phyloP scores from a whole-genome alignment of 2,797 vertebrate genomes.

The Poliocrania exsul region DNA sequence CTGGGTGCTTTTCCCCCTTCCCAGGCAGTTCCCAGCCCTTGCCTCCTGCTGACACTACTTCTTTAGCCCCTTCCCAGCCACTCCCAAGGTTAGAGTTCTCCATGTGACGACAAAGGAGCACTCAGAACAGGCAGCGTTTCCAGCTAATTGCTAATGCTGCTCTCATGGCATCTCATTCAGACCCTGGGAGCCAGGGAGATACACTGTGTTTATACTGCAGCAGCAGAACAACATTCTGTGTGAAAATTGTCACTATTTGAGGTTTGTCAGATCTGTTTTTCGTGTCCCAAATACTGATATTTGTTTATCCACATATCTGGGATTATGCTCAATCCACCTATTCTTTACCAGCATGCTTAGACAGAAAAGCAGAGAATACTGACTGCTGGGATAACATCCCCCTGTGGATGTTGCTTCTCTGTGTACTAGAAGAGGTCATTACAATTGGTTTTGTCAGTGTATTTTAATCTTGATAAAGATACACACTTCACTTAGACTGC shows the following conservation, averaged over 20 bases:
- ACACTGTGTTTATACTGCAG: background rate
- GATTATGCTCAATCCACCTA: background rate
- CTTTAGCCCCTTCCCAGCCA: background rate
- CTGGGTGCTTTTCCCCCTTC: background rate
- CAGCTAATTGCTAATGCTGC: background rate
- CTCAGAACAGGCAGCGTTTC: background rate
- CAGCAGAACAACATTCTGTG: background rate
- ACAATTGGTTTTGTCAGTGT: background rate
- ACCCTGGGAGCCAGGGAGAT: background rate
- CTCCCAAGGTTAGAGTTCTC: background rate
- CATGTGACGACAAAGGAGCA: accelerated
- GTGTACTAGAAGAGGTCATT: background rate
- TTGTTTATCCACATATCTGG: background rate
- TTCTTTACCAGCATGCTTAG: background rate
- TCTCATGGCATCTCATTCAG: background rate
- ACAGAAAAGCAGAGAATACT: background rate
- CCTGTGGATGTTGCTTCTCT: background rate
- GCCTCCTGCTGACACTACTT: background rate
- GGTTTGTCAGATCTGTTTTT: background rate
- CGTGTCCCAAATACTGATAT: background rate
- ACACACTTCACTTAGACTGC: accelerated
- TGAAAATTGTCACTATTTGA: background rate
- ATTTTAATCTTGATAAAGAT: background rate
- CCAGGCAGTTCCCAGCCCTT: background rate
- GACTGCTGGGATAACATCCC: background rate